These are phyloP conservation scores for Passerina amoena DNA, from an alignment of 2,113 vertebrate species.

Conservation along the genomic window DNA sequence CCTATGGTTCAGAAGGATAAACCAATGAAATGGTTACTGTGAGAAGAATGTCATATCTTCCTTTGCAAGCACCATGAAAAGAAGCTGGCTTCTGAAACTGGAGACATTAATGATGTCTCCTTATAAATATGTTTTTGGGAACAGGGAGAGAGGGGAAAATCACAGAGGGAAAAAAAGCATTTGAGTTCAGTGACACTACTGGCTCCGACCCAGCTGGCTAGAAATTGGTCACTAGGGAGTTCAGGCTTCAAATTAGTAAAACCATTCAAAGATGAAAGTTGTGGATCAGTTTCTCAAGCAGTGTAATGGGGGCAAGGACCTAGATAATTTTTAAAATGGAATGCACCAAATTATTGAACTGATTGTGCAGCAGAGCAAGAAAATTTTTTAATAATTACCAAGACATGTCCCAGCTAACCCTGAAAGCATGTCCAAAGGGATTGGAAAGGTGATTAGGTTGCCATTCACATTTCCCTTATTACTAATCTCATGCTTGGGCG, in stretches of 20 bases:
- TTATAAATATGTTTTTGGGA: neutral
- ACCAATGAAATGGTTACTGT: neutral
- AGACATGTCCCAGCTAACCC: neutral
- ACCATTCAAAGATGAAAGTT: neutral
- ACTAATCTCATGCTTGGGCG: rapidly evolving
- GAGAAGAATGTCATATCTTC: neutral
- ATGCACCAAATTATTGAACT: neutral
- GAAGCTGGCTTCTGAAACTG: neutral
- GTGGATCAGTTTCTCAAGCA: neutral
- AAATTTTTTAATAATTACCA: neutral
- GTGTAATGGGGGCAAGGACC: neutral
- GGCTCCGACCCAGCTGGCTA: neutral
- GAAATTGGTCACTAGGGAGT: neutral
- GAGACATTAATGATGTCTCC: neutral
- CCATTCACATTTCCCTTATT: neutral
- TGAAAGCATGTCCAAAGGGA: neutral
- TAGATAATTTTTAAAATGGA: neutral
- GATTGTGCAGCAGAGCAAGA: neutral
- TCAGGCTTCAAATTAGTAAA: neutral
- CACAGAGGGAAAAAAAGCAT: neutral
- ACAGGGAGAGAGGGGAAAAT: neutral
- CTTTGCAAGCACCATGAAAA: neutral
- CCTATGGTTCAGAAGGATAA: neutral
- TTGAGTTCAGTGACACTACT: neutral
- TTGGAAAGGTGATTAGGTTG: neutral